Evolutionary conservation across 2,888 invertebrate species (phyloP), one percentile per base, ranked within the genome.

Genomic region (Gerris lacustris): DNA sequence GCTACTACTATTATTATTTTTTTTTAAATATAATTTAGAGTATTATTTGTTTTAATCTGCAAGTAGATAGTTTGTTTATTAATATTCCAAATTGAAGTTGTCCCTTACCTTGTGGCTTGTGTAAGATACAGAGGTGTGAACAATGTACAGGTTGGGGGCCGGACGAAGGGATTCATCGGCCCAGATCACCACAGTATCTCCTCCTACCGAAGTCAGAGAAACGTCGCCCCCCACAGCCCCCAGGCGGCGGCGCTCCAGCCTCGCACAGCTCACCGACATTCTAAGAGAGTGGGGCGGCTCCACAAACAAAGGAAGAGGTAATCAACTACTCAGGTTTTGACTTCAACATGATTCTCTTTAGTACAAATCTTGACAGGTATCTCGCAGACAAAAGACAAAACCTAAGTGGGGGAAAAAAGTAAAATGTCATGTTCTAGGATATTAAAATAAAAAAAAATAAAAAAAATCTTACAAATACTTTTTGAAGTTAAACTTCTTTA

Each of bases 151-250:
- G 72, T 85, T 94, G 72, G 94, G 94, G 68, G 79, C 82, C 75
- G 92, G 88, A 74, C 86, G 94, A 72, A 84, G 94, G 74, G 94
- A 94, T 81, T 94, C 94, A 0, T 90, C 93, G n/a, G 92, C 94
- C 1, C 94, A 94, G 82, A 94, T 94, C 76, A 88, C 89, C 77
- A 86, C 88, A 79, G 85, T 90, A 66, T 92, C 92, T 44, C 93
- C 94, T 69, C 93, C 93, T 71, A 85, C 85, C 72, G 87, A 87
- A 79, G 82, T 82, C 6, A 90, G 90, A 78, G 88, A 89, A 77
- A 84, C 86, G 64, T 90, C 91, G 74, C 88, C 88, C 62, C 85
- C 87, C 74, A 75, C 76, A 44, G 74, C 76, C 44, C 72, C 76
- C 17, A 86, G 91, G 6, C 87, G 92, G 6, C 86, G 93, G 18